Conservation (phyloP, 2,113 vertebrate species). For the Campylomormyrus numenius region DNA sequence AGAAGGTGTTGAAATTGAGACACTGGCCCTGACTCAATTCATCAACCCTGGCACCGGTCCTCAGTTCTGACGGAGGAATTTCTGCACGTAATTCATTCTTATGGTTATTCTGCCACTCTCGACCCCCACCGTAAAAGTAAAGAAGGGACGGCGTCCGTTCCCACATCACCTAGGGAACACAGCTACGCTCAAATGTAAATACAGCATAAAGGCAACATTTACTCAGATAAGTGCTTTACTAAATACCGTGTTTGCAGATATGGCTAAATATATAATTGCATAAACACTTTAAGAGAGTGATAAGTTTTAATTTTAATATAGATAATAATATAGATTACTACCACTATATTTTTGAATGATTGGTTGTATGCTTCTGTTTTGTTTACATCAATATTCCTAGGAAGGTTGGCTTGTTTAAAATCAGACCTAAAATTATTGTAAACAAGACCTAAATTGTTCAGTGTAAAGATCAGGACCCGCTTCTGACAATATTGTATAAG, state of each 20-base stretch:
- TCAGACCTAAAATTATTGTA: neutral
- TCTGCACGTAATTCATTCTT: neutral
- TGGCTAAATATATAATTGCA: neutral
- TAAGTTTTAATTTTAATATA: neutral
- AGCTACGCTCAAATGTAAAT: neutral
- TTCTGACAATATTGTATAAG: neutral
- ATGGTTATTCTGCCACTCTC: neutral
- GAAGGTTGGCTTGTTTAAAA: neutral
- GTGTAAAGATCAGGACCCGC: neutral
- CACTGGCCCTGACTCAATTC: slow-evolving; percentile 3
- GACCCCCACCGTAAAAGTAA: neutral
- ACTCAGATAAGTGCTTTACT: neutral
- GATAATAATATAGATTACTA: neutral
- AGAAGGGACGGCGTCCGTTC: neutral
- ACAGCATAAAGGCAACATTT: neutral
- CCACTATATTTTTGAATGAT: neutral
- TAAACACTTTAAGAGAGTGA: neutral
- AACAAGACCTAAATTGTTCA: neutral
- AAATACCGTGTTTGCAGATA: neutral
- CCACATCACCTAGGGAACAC: neutral
- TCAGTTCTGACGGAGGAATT: neutral
- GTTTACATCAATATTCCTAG: neutral
- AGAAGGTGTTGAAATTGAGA: slow-evolving; percentile 2
- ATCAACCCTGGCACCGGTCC: neutral
- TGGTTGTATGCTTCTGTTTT: neutral